A percentile compares a stretch with the other conserved stretches of the same genome.
Evolutionary conservation across 2,888 invertebrate genomes (phyloP).

Genomic region (Brenthis daphne): DNA sequence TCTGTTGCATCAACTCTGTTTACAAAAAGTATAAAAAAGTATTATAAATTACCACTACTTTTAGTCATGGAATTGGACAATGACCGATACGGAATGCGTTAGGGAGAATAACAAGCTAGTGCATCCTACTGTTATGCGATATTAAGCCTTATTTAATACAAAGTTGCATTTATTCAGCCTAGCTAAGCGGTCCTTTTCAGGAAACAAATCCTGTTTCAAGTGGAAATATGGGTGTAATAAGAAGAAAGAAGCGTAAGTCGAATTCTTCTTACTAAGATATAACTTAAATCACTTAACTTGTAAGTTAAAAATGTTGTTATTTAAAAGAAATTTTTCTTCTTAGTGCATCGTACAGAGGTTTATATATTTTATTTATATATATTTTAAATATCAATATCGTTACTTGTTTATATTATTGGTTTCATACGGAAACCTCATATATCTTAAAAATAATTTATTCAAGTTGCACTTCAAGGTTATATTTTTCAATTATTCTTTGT

Average conservation of each 20-base stretch:
- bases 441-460: too few relatives aligned
- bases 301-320: too few relatives aligned
- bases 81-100: slow-evolving; percentile 71
- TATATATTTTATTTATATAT: too few relatives aligned
- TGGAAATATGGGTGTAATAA: slow-evolving; percentile 75
- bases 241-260: slow-evolving; percentile 78
- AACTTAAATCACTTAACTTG: background rate
- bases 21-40: slow-evolving; percentile 5
- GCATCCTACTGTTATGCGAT: slow-evolving; percentile 55
- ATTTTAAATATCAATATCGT: too few relatives aligned
- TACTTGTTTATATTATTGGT: too few relatives aligned
- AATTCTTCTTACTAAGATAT: background rate
- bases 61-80: slow-evolving; percentile 52
- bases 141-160: slow-evolving; percentile 31
- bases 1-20: slow-evolving; percentile 10
- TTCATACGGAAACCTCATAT: too few relatives aligned
- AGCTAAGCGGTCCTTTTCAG: slow-evolving; percentile 46
- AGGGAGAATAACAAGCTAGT: slow-evolving; percentile 56
- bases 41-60: slow-evolving; percentile 7
- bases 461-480: too few relatives aligned
- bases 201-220: slow-evolving; percentile 57
- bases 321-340: too few relatives aligned
- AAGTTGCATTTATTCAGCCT: slow-evolving; percentile 12
- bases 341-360: too few relatives aligned
- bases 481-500: too few relatives aligned